Evolutionary conservation across 1,140 invertebrate species (phyloP), one percentile per base, ranked within the genome.

Genomic region (Bombus pyrosoma): DNA sequence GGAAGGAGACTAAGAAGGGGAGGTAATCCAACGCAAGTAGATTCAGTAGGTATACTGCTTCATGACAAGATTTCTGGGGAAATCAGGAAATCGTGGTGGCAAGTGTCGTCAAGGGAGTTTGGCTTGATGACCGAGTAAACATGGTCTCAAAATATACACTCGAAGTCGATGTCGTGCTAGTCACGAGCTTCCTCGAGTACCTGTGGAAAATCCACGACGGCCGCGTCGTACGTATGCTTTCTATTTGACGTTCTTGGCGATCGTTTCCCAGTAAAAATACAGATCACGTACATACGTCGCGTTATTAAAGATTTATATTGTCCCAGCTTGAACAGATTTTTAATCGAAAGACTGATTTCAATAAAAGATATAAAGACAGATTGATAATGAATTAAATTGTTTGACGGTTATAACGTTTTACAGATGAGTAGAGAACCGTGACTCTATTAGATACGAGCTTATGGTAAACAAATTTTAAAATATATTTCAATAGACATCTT

Each of bases 81-180:
- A 74, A 74, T 74, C 72, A 74, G 41, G 59, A 66, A 85, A 88
- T 81, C 71, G 77, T 64, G 66, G 77, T 66, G 82, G 69, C 86
- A 80, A 88, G 78, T 80, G 22, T 34, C 39, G 74, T 39, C 72
- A 68, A 4, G 68, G 66, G 86, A 85, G 77, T 88, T 88, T 73
- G 59, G 13, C 64, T 77, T 37, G 72, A 47, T 47, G n/a, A 74
- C 72, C 43, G 77, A 6, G 68, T 68, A 89, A 89, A 89, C 87
- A 88, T 57, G 37, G 66, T 64, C 73, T 68, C 76, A 43, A 86
- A 66, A 66, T 41, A 85, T 71, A 73, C 66, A 62, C 62, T 86
- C 80, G 59, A 74, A 80, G 81, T 89, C 79, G 43, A n/a, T 32
- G 71, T 32, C 6, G 59, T n/a, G 41, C 41, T n/a, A 37, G 59